Base-by-base conservation (phyloP, 2,797 vertebrate species). In the Coregonus suidteri region DNA sequence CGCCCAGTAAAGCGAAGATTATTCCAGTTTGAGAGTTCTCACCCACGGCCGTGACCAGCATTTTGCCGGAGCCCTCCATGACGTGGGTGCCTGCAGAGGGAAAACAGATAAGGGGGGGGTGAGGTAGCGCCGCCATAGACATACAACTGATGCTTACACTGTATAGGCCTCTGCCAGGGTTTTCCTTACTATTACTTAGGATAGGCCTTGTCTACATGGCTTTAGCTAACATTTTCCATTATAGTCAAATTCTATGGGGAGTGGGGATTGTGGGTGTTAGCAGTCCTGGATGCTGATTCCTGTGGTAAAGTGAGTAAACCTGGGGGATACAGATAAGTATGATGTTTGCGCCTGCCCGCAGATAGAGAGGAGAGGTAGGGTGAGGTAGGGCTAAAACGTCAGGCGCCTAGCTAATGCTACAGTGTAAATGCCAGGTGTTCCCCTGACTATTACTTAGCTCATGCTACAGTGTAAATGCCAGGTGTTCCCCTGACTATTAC, bases 11-110 rank as follows among this genome's bases (percentile, higher is more conserved):
- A 73, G 97, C 98, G 90, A 99, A 98, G 89, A 99, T 99, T 89
- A 99, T 99, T 96, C 98, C 98, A 95, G 97, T 99, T 94, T 99
- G 98, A 83, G 98, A 99, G 93, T 99, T 99, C 80, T 98, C 92
- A 85, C 98, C 98, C 77, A 99, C 96, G 83, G 97, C 98, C 83
- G 97, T 98, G 88, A 99, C 98, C 74, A 99, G 90, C 96, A 99
- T 98, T 95, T 98, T 98, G 93, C 97, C 98, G 89, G 98, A 99
- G 88, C 98, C 98, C 94, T 99, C 98, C 98, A 99, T 99, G 85
- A 99, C 98, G 87, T 99, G 98, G 80, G 98, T 99, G 90, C 98
- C 98, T 99, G 86, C n/a, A 87, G 90, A 84, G 77, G 90, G 65
- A 75, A 37, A 18, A 64, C 35, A 20, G 64, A 75, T 80, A 41